A percentile compares a stretch with the other conserved stretches of the same genome.
Conservation (phyloP, 1,140 invertebrate species). For the Camponotus pennsylvanicus region DNA sequence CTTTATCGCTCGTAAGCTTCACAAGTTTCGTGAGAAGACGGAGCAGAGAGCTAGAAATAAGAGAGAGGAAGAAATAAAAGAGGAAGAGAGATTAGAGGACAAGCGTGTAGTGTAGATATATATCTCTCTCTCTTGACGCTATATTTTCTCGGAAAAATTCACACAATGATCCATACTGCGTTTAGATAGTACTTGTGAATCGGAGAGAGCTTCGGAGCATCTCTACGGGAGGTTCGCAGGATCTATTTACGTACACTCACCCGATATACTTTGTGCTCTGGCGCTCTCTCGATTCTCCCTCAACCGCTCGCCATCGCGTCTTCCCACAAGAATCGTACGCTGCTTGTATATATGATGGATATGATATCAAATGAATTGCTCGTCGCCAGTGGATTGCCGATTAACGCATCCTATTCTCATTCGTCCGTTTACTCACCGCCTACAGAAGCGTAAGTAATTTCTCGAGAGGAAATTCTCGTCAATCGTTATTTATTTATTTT, state of each 20-base stretch:
- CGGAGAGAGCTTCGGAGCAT: constrained; percentile 26
- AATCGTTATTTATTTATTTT: not conserved
- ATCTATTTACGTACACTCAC: constrained; percentile 10
- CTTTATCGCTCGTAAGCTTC: constrained; percentile 38
- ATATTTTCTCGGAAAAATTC: too few relatives aligned
- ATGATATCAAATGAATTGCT: constrained; percentile 77
- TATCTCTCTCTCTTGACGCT: too few relatives aligned
- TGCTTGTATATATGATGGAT: constrained; percentile 77
- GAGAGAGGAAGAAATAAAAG: not conserved
- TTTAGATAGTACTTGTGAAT: constrained; percentile 13
- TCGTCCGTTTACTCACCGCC: constrained; percentile 85
- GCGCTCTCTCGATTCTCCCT: not conserved
- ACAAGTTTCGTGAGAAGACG: not conserved
- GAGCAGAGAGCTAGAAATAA: too few relatives aligned
- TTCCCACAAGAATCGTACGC: constrained; percentile 30
- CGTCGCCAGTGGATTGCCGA: constrained; percentile 66
- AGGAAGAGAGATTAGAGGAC: not conserved
- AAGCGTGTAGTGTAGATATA: not conserved
- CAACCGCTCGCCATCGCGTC: not conserved
- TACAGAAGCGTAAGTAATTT: constrained; percentile 85
- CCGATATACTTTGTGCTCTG: not conserved
- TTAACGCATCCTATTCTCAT: constrained; percentile 81
- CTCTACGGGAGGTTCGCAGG: not conserved
- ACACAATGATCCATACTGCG: not conserved
- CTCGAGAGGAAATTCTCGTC: not conserved